Evolutionary conservation across 2,797 vertebrate genomes (phyloP), one percentile per base, ranked within the genome.

Genomic region (Xenopus petersii): DNA sequence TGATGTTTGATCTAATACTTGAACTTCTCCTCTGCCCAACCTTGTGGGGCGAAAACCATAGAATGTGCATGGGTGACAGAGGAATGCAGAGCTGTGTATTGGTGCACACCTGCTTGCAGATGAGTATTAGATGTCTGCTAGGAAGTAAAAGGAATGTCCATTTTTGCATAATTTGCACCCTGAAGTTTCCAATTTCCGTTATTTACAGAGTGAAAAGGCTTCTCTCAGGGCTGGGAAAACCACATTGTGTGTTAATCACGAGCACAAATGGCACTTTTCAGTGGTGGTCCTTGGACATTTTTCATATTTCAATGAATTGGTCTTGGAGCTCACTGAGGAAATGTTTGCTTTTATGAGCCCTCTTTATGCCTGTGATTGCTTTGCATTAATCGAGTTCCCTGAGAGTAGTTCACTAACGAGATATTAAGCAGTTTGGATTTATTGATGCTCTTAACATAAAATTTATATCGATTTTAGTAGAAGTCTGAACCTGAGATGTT

Each of bases 131-230:
- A 56, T n/a, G n/a, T 46, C n/a, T 47, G 33, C 16, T 17, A 11
- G 16, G 10, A 64, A 64, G 8, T 51, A n/a, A 64, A 36, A 64
- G 15, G 36, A 64, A 46, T 64, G 11, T 64, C 15, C 33, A 17
- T 11, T 63, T 63, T 42, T 51, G 30, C 61, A 15, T 60, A 15
- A 12, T 60, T 60, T 24, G 58, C 58, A 60, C 58, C 24, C 58
- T 4, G 24, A 12, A 60, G 55, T 24, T 10, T 26, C 21, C 9
- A 47, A 68, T 26, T 79, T 79, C 76, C 76, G 71, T 79, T 79
- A 74, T 74, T 74, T 70, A 73, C 51, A 62, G 59, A 59, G 47
- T 13, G 55, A 77, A 64, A 70, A 49, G 46, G 5, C 51, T 48
- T 49, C 58, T 42, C 16, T 69, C 49, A 4, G 33, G 55, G 47